A percentile compares a stretch with the other conserved stretches of the same genome.
These are phyloP conservation scores for Dioctria linearis DNA, from an alignment of 2,888 invertebrate species.

Conservation along the genomic window DNA sequence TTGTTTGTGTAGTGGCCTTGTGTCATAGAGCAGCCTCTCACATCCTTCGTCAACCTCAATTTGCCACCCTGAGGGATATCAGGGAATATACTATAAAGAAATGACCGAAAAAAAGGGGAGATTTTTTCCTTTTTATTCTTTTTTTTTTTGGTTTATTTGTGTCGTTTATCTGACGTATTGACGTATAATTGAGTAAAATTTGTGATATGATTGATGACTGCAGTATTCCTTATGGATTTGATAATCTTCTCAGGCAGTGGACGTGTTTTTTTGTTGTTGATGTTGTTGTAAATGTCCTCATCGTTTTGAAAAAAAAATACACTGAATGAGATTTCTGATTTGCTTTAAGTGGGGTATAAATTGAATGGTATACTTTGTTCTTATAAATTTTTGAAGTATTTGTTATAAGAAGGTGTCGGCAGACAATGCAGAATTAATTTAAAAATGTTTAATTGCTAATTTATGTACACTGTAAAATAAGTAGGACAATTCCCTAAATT, in stretches of 20 bases:
- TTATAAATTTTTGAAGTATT: too few relatives aligned
- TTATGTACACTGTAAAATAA: too few relatives aligned
- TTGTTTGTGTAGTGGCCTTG: slow-evolving; percentile 18
- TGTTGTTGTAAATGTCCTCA: too few relatives aligned
- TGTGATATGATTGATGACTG: slow-evolving; percentile 55
- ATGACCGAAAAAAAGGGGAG: slow-evolving; percentile 21
- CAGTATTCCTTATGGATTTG: neutral
- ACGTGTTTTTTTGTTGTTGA: neutral
- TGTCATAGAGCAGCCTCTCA: slow-evolving; percentile 1
- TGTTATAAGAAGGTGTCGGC: too few relatives aligned
- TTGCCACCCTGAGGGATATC: neutral
- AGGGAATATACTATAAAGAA: neutral
- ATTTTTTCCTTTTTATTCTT: slow-evolving; percentile 14
- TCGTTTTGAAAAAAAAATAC: too few relatives aligned
- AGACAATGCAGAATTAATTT: too few relatives aligned
- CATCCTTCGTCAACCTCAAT: slow-evolving; percentile 27
- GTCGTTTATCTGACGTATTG: slow-evolving; percentile 55
- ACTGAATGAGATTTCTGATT: too few relatives aligned
- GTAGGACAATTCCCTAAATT: too few relatives aligned
- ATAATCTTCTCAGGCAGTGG: neutral
- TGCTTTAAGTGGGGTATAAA: too few relatives aligned
- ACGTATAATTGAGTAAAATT: slow-evolving; percentile 57
- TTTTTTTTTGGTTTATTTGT: slow-evolving; percentile 46
- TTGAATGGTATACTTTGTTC: too few relatives aligned
- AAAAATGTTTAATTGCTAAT: too few relatives aligned